These are phyloP conservation scores for Chrysina gloriosa DNA, from an alignment of 2,888 invertebrate genomes.

Conservation along the genomic window DNA sequence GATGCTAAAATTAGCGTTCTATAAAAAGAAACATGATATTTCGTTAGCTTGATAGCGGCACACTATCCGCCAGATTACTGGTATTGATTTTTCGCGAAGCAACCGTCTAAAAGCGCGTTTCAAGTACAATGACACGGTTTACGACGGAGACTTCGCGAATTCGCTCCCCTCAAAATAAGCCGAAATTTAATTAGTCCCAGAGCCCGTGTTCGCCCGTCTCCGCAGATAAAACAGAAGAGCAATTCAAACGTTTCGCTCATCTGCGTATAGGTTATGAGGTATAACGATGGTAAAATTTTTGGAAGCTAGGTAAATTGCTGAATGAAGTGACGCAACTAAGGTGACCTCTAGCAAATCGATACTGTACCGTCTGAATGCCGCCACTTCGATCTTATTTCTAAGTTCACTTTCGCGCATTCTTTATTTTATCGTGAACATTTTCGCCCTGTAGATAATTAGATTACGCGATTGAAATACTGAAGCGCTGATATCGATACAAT, in stretches of 20 bases:
- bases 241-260: conserved; percentile 30
- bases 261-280: conserved; percentile 20
- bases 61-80: conserved; percentile 8
- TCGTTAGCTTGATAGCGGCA: neutral
- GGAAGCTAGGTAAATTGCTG: conserved; percentile 40
- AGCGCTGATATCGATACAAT: too few relatives aligned
- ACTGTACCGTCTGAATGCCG: conserved; percentile 42
- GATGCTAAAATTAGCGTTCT: conserved; percentile 6
- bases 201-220: neutral
- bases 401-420: conserved; percentile 25
- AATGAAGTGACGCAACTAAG: conserved; percentile 49
- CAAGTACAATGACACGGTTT: conserved; percentile 32
- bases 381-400: conserved; percentile 38
- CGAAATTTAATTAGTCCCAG: conserved; percentile 16
- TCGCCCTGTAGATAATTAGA: neutral
- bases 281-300: conserved; percentile 34
- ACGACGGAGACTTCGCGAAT: neutral
- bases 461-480: neutral
- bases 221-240: conserved; percentile 19
- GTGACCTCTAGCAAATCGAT: conserved; percentile 49
- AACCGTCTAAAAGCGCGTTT: neutral
- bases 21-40: neutral
- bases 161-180: conserved; percentile 3
- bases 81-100: conserved; percentile 31
- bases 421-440: conserved; percentile 1